These are phyloP conservation scores for Anguilla obscura DNA, from an alignment of 2,797 vertebrate species.

Conservation along the genomic window DNA sequence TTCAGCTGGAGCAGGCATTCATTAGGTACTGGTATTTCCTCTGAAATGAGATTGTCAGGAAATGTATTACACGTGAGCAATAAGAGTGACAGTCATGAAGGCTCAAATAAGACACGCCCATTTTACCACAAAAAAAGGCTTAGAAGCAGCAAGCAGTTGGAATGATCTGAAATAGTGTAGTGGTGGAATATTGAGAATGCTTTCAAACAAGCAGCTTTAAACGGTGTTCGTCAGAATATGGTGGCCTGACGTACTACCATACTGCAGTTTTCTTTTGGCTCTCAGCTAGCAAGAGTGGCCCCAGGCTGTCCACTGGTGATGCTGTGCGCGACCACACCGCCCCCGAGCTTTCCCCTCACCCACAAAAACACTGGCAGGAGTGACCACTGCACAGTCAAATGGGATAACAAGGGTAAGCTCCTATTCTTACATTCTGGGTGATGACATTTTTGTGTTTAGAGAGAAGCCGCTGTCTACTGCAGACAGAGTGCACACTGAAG, in stretches of 20 bases:
- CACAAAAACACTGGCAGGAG: background rate
- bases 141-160: slow-evolving; percentile 18
- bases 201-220: slow-evolving; percentile 65
- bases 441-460: background rate
- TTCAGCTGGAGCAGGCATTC: background rate
- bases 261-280: background rate
- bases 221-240: slow-evolving; percentile 50
- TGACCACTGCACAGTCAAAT: background rate
- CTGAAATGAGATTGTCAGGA: slow-evolving; percentile 23
- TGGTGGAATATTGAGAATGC: slow-evolving; percentile 55
- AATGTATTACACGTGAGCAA: background rate
- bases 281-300: background rate
- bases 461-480: background rate
- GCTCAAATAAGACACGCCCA: slow-evolving; percentile 3
- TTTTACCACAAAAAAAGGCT: slow-evolving; percentile 18
- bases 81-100: background rate
- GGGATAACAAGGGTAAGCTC: background rate
- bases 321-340: background rate
- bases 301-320: background rate
- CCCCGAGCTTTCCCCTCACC: background rate
- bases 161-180: slow-evolving; percentile 21
- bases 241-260: background rate
- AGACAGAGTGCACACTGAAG: background rate
- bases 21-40: slow-evolving; percentile 1
- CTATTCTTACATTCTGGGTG: background rate